Evolutionary conservation across 2,113 vertebrate genomes (phyloP), one percentile per base, ranked within the genome.

Genomic region (Oxygymnocypris stewartii): DNA sequence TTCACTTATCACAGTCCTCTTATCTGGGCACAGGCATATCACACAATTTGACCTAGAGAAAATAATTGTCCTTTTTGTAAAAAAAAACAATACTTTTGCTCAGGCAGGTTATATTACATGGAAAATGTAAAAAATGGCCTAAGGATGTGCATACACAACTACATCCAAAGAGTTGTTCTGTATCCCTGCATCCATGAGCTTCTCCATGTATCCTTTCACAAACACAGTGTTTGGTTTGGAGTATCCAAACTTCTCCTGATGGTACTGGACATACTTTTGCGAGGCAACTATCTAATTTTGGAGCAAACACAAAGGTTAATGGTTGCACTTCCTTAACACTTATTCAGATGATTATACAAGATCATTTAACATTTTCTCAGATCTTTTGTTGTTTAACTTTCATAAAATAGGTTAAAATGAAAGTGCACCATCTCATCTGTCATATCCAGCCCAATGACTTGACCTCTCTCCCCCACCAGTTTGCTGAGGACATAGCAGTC

Each of bases 401-500:
- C 14, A 35, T 0, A 69, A 69, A 35, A 69, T 18, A 18, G 6
- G 14, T 35, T 69, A 8, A 35, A 16, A 69, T 69, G 2, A 35
- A 31, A 16, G 4, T 31, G 25, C 90, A 97, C 96, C 93, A 97
- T 94, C 73, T 91, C 77, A 79, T 95, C 23, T 0, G 96, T 97
- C 96, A 98, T 96, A 71, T 97, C 96, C 86, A 97, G 88, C 4
- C 96, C 96, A 0, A 93, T 96, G 87, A 97, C 89, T 0, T 91
- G 93, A 49, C 97, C 96, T 2, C 23, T 91, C 51, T 95, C 92
- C 37, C 96, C 96, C 44, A 97, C 95, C 40, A 98, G 93, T 90
- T 97, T 96, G 88, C 96, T 96, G 85, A 97, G 92, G 40, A 93
- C 87, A 63, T 91, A 97, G 88, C 95, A 96, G 91, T 96, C 97